These are phyloP conservation scores for Paedocypris micromegethes DNA, from an alignment of 2,797 vertebrate genomes.

Conservation along the genomic window DNA sequence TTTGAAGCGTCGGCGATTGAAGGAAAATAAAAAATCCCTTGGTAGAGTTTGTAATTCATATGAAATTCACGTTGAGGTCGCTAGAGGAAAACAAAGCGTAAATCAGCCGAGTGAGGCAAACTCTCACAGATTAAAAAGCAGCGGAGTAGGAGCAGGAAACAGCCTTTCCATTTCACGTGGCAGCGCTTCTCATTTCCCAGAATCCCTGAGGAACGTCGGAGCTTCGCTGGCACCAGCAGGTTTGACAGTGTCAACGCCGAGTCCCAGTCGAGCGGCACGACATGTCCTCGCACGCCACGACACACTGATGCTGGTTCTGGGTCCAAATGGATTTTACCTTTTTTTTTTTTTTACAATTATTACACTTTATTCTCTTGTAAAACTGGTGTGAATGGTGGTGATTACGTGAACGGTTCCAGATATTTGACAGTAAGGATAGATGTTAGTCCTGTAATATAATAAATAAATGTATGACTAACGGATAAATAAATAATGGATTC, in stretches of 20 bases:
- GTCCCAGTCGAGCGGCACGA: slow-evolving; percentile 11
- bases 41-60: no score
- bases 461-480: no score
- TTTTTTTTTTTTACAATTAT: no score
- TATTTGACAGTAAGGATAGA: no score
- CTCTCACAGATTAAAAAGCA: slow-evolving; percentile 39
- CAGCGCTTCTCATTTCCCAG: slow-evolving; percentile 42
- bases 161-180: slow-evolving; percentile 47
- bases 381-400: no score
- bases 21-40: no score
- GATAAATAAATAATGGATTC: no score
- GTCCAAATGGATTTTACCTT: slow-evolving; percentile 10
- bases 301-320: slow-evolving; percentile 47
- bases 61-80: background rate
- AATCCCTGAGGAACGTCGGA: slow-evolving; percentile 30
- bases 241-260: slow-evolving; percentile 67
- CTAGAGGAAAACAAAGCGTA: background rate
- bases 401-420: no score
- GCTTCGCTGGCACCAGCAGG: slow-evolving; percentile 67
- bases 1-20: no score
- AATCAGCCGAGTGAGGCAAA: background rate
- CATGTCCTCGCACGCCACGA: slow-evolving; percentile 63
- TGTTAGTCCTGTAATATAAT: no score
- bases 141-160: slow-evolving; percentile 36
- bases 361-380: no score